Percentiles rank a stretch among this genome's conserved stretches.
These are phyloP conservation scores for Chloroclysta siterata DNA, from an alignment of 2,888 invertebrate genomes.

Conservation along the genomic window DNA sequence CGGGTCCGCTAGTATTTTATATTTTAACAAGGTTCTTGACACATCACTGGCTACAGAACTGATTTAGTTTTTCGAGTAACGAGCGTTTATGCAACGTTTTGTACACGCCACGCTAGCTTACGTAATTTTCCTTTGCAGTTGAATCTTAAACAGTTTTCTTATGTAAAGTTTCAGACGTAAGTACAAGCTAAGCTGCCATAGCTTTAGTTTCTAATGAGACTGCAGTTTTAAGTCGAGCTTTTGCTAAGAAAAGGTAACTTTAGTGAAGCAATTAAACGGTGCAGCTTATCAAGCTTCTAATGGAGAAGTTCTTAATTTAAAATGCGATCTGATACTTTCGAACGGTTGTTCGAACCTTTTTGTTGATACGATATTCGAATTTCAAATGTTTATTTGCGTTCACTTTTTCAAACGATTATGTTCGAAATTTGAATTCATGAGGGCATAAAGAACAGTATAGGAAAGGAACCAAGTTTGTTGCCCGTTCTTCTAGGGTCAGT, in stretches of 20 bases:
- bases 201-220: slow-evolving; percentile 3
- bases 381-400: too few relatives aligned
- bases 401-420: too few relatives aligned
- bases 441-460: too few relatives aligned
- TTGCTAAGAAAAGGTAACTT: not conserved
- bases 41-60: too few relatives aligned
- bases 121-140: not conserved
- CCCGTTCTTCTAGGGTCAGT: too few relatives aligned
- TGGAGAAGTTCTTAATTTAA: not conserved
- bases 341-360: too few relatives aligned
- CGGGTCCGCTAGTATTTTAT: too few relatives aligned
- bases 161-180: not conserved
- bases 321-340: not conserved
- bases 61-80: too few relatives aligned
- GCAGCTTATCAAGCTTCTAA: not conserved
- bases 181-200: not conserved
- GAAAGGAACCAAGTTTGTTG: too few relatives aligned
- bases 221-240: not conserved
- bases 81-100: not conserved
- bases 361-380: too few relatives aligned
- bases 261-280: not conserved
- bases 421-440: too few relatives aligned
- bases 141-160: not conserved
- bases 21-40: too few relatives aligned
- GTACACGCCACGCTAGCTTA: not conserved